Percentiles rank a stretch among this genome's conserved stretches.
Conservation (phyloP, 2,113 vertebrate genomes). For the Pygoscelis antarcticus region DNA sequence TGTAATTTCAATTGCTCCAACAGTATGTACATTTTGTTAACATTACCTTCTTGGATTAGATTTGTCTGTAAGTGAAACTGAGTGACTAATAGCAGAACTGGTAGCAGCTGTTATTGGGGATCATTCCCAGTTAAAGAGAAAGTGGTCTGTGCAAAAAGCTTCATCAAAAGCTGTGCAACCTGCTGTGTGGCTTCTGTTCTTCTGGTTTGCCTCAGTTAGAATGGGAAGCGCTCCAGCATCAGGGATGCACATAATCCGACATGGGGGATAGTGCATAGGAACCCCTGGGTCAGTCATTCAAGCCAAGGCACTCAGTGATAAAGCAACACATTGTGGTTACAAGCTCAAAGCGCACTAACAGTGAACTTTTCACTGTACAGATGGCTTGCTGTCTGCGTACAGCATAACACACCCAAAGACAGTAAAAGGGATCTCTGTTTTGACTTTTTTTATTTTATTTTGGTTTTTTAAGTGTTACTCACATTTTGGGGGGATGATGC, state of each 20-base stretch:
- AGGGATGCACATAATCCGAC: neutral
- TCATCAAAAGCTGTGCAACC: neutral
- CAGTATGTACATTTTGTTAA: neutral
- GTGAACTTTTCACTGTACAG: neutral
- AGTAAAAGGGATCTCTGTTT: neutral
- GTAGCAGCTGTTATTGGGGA: neutral
- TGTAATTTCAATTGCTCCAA: neutral
- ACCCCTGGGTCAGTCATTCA: neutral
- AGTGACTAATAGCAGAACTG: neutral
- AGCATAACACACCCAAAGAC: neutral
- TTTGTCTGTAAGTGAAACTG: neutral
- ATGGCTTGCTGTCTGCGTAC: neutral
- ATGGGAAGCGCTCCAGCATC: neutral
- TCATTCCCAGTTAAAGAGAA: neutral
- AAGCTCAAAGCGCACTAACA: neutral
- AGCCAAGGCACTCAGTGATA: neutral
- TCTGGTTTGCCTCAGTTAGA: slow-evolving; percentile 2
- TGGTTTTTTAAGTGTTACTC: neutral
- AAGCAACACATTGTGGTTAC: neutral
- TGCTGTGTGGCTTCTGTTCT: slow-evolving; percentile 41
- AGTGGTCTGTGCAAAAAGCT: neutral
- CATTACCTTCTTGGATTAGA: neutral
- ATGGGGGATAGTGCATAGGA: neutral
- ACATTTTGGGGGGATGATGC: neutral
- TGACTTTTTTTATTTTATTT: neutral